Evolutionary conservation across 2,888 invertebrate genomes (phyloP).

Genomic region (Zygaena filipendulae): DNA sequence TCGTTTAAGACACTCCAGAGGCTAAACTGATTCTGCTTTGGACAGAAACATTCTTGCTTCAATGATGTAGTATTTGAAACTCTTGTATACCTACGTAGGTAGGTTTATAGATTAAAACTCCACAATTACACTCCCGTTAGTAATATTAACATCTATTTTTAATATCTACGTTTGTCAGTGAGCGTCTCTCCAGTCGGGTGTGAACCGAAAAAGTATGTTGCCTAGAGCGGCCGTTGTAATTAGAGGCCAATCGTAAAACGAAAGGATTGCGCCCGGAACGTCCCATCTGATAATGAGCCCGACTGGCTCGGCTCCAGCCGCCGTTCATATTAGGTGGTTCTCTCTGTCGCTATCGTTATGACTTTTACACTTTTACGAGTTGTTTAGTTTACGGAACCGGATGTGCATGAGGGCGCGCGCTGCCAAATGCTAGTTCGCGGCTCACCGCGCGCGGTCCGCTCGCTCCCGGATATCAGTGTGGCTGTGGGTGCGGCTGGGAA

Average conservation of each 20-base stretch:
- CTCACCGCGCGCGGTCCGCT: conserved; percentile 52
- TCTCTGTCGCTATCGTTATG: conserved; percentile 58
- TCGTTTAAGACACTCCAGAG: no score
- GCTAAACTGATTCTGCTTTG: conserved; percentile 64
- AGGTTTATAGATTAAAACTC: no score
- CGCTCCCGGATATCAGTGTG: conserved; percentile 55
- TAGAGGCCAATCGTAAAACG: conserved; percentile 68
- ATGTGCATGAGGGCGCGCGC: conserved; percentile 41
- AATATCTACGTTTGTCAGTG: conserved; percentile 47
- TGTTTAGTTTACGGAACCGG: conserved; percentile 61
- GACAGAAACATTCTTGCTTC: no score
- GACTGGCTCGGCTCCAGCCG: conserved; percentile 61
- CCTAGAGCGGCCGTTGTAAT: conserved; percentile 64
- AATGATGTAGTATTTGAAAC: no score
- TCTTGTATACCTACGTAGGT: no score
- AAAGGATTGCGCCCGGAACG: conserved; percentile 57
- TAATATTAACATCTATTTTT: no score
- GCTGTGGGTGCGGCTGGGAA: neutral
- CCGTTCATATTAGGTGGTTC: conserved; percentile 60
- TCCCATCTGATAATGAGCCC: conserved; percentile 66
- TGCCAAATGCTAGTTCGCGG: conserved; percentile 67
- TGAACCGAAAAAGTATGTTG: conserved; percentile 53
- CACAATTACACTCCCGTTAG: no score
- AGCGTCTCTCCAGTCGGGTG: conserved; percentile 34
- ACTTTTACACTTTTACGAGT: conserved; percentile 69